These are phyloP conservation scores for Psittacula cyanocephala DNA, from an alignment of 2,113 vertebrate genomes.

Conservation along the genomic window DNA sequence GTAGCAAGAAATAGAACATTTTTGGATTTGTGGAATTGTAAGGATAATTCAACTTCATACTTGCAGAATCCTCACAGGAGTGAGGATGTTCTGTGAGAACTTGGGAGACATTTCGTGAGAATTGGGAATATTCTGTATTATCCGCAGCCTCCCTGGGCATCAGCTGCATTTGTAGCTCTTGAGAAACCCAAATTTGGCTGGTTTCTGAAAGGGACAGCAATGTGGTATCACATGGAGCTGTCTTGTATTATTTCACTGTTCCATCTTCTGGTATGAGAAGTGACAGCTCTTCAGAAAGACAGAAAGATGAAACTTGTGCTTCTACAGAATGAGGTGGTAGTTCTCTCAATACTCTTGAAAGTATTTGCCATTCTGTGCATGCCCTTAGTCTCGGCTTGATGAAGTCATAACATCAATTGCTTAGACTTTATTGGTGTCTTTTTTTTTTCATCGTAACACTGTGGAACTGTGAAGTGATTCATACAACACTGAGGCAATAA, in stretches of 20 bases:
- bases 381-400: slow-evolving; percentile 23
- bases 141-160: background rate
- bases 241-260: background rate
- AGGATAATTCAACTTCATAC: background rate
- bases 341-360: background rate
- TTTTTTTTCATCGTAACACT: slow-evolving; percentile 33
- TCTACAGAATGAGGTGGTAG: background rate
- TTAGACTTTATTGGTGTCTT: slow-evolving; percentile 63
- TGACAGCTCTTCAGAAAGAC: background rate
- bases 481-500: slow-evolving; percentile 59
- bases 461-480: slow-evolving; percentile 59
- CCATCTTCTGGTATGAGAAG: background rate
- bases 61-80: background rate
- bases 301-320: background rate
- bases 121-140: background rate
- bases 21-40: background rate
- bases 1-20: background rate
- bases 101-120: background rate
- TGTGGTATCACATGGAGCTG: background rate
- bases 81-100: background rate
- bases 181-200: background rate
- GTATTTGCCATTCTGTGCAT: background rate
- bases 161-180: background rate
- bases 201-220: background rate
- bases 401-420: slow-evolving; percentile 61